phyloP scores from a whole-genome alignment of 2,888 invertebrate species.

The Scaptodrosophila latifasciaeformis region DNA sequence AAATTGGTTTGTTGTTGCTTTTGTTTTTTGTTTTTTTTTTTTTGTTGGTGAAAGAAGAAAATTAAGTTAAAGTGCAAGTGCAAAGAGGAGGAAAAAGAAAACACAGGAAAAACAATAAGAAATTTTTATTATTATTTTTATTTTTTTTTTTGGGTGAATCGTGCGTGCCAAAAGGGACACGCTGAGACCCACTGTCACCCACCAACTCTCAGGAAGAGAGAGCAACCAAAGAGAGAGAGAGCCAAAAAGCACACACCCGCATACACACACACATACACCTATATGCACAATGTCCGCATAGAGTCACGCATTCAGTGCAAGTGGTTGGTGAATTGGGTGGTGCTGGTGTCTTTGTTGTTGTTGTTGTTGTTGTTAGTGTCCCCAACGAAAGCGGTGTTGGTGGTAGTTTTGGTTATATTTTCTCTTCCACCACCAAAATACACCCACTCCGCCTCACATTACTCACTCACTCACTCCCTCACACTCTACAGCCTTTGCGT shows the following conservation, averaged over 20 bases:
- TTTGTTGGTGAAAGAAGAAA: constrained; percentile 4
- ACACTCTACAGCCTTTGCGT: background rate
- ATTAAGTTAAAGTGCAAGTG: no score
- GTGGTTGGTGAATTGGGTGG: constrained; percentile 49
- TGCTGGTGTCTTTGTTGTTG: constrained; percentile 16
- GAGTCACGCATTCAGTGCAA: constrained; percentile 48
- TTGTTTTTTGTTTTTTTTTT: constrained; percentile 1
- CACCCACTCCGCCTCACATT: no score
- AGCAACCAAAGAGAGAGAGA: constrained; percentile 16
- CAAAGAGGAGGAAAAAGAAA: no score
- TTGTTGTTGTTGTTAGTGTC: no score
- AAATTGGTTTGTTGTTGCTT: no score
- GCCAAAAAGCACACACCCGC: constrained; percentile 3
- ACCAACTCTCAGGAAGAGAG: background rate
- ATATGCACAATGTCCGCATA: background rate
- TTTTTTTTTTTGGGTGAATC: constrained; percentile 36
- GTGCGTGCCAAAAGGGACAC: constrained; percentile 40
- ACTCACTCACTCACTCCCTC: no score
- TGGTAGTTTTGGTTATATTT: no score
- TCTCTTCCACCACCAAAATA: no score
- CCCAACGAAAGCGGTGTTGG: no score
- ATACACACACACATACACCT: background rate
- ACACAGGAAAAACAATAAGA: no score
- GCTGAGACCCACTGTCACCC: constrained; percentile 10
- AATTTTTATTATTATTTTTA: no score